Evolutionary conservation across 1,140 invertebrate species (phyloP).

Genomic region (Diabrotica virgifera): DNA sequence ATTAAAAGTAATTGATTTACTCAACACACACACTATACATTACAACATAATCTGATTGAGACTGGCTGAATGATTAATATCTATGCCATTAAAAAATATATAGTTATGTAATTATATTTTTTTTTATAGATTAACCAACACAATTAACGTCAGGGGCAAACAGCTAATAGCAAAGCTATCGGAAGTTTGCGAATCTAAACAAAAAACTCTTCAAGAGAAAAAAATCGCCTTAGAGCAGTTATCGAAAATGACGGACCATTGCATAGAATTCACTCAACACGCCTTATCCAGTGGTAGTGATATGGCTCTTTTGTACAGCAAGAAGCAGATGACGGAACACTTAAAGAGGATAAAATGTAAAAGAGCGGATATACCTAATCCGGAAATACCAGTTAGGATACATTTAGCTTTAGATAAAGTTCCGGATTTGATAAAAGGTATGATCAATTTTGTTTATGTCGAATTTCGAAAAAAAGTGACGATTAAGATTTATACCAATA

Average conservation of each 20-base stretch:
- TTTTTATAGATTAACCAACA: constrained; percentile 68
- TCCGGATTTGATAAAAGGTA: constrained; percentile 72
- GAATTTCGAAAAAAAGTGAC: neutral
- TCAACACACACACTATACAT: too few species aligned
- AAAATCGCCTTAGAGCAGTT: constrained; percentile 75
- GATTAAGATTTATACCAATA: too few species aligned
- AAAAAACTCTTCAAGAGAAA: constrained; percentile 78
- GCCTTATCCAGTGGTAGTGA: constrained; percentile 77
- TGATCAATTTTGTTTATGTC: constrained; percentile 23
- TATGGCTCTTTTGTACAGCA: constrained; percentile 79
- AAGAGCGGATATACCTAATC: constrained; percentile 78
- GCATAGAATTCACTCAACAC: constrained; percentile 76
- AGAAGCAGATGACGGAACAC: constrained; percentile 72
- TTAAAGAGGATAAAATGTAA: constrained; percentile 75
- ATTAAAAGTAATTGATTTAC: too few species aligned
- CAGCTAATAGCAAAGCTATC: constrained; percentile 73
- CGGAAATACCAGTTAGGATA: constrained; percentile 78
- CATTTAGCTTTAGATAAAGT: constrained; percentile 73
- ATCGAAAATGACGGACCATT: constrained; percentile 80
- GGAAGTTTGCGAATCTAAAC: constrained; percentile 80
- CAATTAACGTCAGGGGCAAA: constrained; percentile 78
- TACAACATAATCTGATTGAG: too few species aligned
- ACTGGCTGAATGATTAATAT: too few species aligned
- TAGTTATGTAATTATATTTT: too few species aligned
- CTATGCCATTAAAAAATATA: too few species aligned